Percentiles rank a stretch among this genome's conserved stretches.
phyloP scores from a whole-genome alignment of 2,797 vertebrate species.

The Arctocebus calabarensis region DNA sequence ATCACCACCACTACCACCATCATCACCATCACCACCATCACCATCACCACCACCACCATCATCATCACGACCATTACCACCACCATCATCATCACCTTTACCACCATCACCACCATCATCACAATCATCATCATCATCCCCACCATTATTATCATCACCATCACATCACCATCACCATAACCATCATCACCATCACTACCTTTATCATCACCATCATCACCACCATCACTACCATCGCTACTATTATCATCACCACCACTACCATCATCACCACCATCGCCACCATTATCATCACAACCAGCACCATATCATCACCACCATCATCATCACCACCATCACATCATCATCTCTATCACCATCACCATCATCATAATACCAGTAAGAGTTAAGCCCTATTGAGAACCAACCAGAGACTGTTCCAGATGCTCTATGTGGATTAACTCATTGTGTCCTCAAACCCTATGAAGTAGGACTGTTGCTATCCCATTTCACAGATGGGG shows the following conservation, averaged over 20 bases:
- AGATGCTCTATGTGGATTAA: not conserved
- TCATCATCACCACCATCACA: not conserved
- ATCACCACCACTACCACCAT: rapidly evolving
- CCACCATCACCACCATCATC: rapidly evolving
- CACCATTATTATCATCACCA: rapidly evolving
- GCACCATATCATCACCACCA: rapidly evolving
- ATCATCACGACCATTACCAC: rapidly evolving
- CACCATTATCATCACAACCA: rapidly evolving
- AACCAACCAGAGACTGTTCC: not conserved
- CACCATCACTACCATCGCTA: rapidly evolving
- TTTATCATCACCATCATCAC: rapidly evolving
- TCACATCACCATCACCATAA: rapidly evolving
- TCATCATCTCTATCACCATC: not conserved
- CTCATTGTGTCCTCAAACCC: rapidly evolving
- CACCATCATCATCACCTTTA: rapidly evolving
- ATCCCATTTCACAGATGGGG: not conserved
- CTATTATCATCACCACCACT: rapidly evolving
- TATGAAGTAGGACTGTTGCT: not conserved
- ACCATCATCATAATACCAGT: rapidly evolving
- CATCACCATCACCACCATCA: rapidly evolving
- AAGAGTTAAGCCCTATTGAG: rapidly evolving
- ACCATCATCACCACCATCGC: rapidly evolving
- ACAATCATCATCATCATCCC: rapidly evolving
- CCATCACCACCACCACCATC: rapidly evolving
- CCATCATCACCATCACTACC: rapidly evolving